Percentiles rank a stretch among this genome's conserved stretches.
These are phyloP conservation scores for Mormyrus proboscirostris DNA, from an alignment of 2,797 vertebrate species.

Conservation along the genomic window DNA sequence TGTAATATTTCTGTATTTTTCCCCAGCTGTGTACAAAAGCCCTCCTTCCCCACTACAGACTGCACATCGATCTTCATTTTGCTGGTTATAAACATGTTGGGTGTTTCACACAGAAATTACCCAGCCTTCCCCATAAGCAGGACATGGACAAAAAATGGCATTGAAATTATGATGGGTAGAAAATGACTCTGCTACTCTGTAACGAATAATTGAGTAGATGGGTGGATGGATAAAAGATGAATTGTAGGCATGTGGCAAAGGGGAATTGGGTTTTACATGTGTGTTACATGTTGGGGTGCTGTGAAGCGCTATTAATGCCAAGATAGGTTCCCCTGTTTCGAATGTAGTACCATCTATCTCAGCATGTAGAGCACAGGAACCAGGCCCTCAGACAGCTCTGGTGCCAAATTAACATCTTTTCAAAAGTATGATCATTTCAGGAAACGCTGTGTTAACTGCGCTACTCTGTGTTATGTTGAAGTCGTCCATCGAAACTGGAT, in stretches of 20 bases:
- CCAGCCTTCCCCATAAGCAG: background rate
- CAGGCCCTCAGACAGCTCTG: background rate
- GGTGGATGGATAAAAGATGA: background rate
- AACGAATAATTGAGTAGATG: background rate
- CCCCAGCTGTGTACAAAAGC: background rate
- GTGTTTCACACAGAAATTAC: background rate
- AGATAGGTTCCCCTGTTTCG: background rate
- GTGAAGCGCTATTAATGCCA: background rate
- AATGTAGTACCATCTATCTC: background rate
- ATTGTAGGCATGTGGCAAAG: background rate
- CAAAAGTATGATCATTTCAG: background rate
- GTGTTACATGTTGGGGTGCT: background rate
- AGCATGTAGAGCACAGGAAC: background rate
- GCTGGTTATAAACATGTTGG: background rate
- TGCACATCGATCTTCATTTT: background rate
- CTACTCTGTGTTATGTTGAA: background rate
- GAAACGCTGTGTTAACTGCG: background rate
- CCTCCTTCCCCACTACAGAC: background rate
- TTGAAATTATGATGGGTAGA: background rate
- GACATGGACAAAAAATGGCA: background rate
- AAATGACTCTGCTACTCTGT: background rate
- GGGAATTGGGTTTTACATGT: background rate
- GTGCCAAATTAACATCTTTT: background rate
- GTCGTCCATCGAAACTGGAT: background rate
- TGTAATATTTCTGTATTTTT: background rate